Evolutionary conservation across 2,113 vertebrate species (phyloP), one percentile per base, ranked within the genome.

Genomic region (Deroptyus accipitrinus): DNA sequence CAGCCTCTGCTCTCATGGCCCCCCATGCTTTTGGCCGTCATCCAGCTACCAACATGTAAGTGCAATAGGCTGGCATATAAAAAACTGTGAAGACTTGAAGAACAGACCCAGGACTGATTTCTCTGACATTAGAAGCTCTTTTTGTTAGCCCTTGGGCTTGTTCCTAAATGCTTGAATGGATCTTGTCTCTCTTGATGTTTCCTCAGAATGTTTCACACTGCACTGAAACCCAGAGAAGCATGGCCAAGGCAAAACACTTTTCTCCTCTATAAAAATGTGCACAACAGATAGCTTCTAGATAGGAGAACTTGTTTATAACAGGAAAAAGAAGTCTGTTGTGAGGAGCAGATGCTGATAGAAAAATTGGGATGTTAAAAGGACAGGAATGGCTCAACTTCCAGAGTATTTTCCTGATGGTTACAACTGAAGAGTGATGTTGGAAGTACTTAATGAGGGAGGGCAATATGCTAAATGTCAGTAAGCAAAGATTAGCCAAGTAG

Each of bases 191-290:
- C 51, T 48, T 57, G 5, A 24, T 15, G 3, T 10, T 72, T 84
- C 37, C 35, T 78, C 41, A n/a, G 30, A 33, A 27, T 3, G 1
- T 61, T 83, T 82, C 14, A 27, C 42, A 35, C 30, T 27, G 5
- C 39, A 14, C 17, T 62, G 64, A 55, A 77, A 42, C 4, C 13
- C 23, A 24, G 49, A 82, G 9, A n/a, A 55, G 12, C 10, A 35
- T 0, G 0, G 8, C 8, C 31, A 12, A 2, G 0, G 37, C 25
- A 69, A 81, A 42, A n/a, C 13, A 16, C 8, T 35, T 77, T 68
- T 42, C 2, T 7, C 8, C 37, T 64, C 8, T 46, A 42, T 20
- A 49, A 70, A 66, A 81, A 52, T 14, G 13, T 22, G 17, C 22
- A 18, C 24, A 51, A 18, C 22, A 31, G 18, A 44, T 6, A 17